Base-by-base conservation (phyloP, 1,140 invertebrate genomes). In the Trachymyrmex septentrionalis region DNA sequence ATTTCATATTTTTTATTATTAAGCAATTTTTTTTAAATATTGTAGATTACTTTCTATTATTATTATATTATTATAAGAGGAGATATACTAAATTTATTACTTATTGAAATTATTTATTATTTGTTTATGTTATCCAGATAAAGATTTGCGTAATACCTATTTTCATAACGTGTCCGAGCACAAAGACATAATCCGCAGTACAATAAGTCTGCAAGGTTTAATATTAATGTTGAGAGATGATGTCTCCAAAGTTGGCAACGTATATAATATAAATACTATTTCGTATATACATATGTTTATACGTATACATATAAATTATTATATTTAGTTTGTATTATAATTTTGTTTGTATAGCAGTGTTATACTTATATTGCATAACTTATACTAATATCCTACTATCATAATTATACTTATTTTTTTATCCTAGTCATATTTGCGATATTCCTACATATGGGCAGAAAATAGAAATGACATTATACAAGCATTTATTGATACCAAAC, bases 111-210 rank as follows among this genome's bases (percentile, higher is more conserved):
- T 4, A 59, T 86, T 84, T 57, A 63, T 24, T 59, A 24, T 50
- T 50, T 30, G 30, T 19, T 21, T 50, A 72, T 71, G 50, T 66
- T 48, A 80, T 85, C 66, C 59, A 93, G 92, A 75, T 14, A 44
- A 71, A 72, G 72, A 21, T 10, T 10, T n/a, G 14, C n/a, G 85
- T 67, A 89, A 91, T 89, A 97, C 96, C 91, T 98, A 97, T 92
- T 98, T 96, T 92, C 96, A 97, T 91, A 96, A 95, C 84, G 96
- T 98, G 7, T 96, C 96, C 1, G 97, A 98, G 90, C 97, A 98
- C 91, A 98, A 98, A 92, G 97, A 98, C 92, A 96, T 98, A 78
- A 96, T 97, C 3, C 96, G 97, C 69, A 95, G 96, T 21, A 96
- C 96, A 44, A 97, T 97, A 94, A 96, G 97, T 53, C 94, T 98